A percentile compares a stretch with the other conserved stretches of the same genome.
Conservation (phyloP, 2,113 vertebrate genomes). For the Malurus melanocephalus region DNA sequence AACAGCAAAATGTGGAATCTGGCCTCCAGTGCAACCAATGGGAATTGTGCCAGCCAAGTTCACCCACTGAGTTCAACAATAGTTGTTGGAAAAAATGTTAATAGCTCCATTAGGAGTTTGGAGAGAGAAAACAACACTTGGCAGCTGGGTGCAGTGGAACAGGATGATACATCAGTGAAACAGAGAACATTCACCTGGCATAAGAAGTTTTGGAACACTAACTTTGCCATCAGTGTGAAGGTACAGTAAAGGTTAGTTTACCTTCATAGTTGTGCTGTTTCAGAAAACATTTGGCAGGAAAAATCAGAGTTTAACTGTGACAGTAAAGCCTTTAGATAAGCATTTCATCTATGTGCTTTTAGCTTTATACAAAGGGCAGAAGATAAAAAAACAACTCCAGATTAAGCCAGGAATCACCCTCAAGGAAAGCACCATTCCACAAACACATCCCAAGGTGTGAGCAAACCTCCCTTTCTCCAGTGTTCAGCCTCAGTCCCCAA, state of each 20-base stretch:
- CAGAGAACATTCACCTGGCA: neutral
- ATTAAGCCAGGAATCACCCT: neutral
- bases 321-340: neutral
- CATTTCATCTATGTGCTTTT: neutral
- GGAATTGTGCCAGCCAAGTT: constrained; percentile 17
- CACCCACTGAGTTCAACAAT: constrained; percentile 39
- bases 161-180: neutral
- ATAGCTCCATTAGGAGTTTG: constrained; percentile 7
- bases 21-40: neutral
- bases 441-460: neutral
- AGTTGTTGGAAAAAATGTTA: constrained; percentile 1
- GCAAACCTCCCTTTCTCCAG: neutral
- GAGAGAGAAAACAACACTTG: constrained; percentile 5
- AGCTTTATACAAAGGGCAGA: neutral
- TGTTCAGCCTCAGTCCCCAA: neutral
- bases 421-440: neutral
- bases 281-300: neutral
- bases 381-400: neutral
- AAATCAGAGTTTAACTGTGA: neutral
- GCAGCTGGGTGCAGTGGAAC: neutral
- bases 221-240: neutral
- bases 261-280: neutral
- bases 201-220: neutral
- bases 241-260: neutral
- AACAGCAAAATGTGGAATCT: neutral